These are phyloP conservation scores for Limonius californicus DNA, from an alignment of 1,140 invertebrate species.

Conservation along the genomic window DNA sequence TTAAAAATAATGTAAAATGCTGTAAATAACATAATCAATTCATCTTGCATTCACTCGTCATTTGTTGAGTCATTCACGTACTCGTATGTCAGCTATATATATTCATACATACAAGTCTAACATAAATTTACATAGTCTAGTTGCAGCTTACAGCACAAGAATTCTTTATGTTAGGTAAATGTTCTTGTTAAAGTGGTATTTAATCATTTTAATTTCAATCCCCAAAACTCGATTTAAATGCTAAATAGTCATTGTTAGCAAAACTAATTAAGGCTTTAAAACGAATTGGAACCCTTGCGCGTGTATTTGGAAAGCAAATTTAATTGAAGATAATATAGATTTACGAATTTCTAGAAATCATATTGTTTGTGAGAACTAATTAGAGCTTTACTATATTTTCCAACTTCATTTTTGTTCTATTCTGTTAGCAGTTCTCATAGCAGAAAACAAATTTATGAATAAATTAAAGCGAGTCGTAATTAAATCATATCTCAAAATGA, in stretches of 20 bases:
- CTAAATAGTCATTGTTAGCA: constrained; percentile 12
- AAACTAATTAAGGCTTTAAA: constrained; percentile 15
- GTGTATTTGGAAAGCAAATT: constrained; percentile 2
- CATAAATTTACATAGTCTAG: too few species aligned
- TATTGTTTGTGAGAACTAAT: constrained; percentile 5
- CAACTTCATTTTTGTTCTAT: background rate
- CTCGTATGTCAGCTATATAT: too few species aligned
- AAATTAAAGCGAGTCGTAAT: too few species aligned
- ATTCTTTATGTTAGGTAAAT: background rate
- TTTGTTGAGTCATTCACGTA: too few species aligned
- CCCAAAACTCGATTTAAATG: constrained; percentile 12
- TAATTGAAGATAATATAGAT: constrained; percentile 13
- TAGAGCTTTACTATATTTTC: background rate
- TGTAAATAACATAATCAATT: too few species aligned
- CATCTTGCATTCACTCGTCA: too few species aligned
- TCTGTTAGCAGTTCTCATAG: too few species aligned
- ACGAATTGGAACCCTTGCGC: constrained; percentile 6
- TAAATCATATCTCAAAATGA: too few species aligned
- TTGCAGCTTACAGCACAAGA: background rate
- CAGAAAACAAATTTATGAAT: too few species aligned
- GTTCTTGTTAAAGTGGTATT: constrained; percentile 3
- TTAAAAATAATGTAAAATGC: too few species aligned
- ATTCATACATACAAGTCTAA: too few species aligned
- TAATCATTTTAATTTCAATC: constrained; percentile 13
- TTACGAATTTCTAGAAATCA: constrained; percentile 10